Evolutionary conservation across 2,888 invertebrate species (phyloP), one percentile per base, ranked within the genome.

Genomic region (Callosobruchus maculatus): DNA sequence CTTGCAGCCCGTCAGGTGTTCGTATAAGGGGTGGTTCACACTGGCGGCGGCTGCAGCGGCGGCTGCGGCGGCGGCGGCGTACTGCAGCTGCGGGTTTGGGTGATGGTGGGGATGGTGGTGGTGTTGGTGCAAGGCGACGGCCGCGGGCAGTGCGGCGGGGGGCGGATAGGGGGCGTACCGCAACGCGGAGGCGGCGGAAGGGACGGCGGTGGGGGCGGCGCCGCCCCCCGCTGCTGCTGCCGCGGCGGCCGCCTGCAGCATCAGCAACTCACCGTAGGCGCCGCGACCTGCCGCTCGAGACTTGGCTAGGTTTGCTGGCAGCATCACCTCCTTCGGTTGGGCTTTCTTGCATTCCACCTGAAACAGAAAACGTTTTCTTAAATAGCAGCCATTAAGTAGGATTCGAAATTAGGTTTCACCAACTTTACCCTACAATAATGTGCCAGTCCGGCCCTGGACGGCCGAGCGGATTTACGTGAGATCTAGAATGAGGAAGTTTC

Each of bases 271-370:
- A 97, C 97, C 97, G 93, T 97, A 97, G 91, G 96, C 95, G 89
- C 96, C 96, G 89, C 97, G 94, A 84, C 96, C 96, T 85, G 96
- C 95, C 88, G 96, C 96, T 88, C 97, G 93, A 89, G 96, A 97
- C 92, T 97, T 97, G 86, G 96, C 96, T 90, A 97, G 90, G 89
- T 96, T 97, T 83, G 96, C 95, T 85, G 99, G 99, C 87, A 99
- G 93, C 99, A 99, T 99, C 85, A 99, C 99, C 92, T 99, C 99
- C 91, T 99, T 99, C 80, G 99, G 99, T 90, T 99, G 99, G 86
- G 99, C 99, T 90, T 99, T 99, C 93, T 99, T 99, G 92, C 98
- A 98, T 91, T 99, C 99, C 90, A 99, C 98, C 98, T 99, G 91
- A 68, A 90, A 89, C 68, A 75, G 71, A 2, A 68, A 21, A 68